phyloP scores from a whole-genome alignment of 53 echinoderm and acorn worm species.

The Hippasteria phrygiana region DNA sequence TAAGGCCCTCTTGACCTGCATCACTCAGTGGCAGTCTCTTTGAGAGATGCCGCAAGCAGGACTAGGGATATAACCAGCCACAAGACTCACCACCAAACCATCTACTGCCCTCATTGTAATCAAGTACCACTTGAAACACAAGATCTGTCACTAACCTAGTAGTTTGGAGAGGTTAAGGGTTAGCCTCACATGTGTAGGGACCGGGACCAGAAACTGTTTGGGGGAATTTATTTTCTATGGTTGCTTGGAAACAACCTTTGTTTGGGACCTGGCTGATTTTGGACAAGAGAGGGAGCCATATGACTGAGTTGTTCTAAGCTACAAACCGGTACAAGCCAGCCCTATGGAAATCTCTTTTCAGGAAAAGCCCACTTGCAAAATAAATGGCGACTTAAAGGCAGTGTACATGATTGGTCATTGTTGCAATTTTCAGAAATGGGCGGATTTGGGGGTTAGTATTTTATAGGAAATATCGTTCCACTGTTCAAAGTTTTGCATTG shows the following conservation, averaged over 20 bases:
- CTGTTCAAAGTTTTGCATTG: too few species aligned
- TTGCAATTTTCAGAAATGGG: too few species aligned
- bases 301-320: background rate
- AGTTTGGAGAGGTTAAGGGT: slow-evolving; percentile 22
- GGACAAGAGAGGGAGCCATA: background rate
- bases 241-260: background rate
- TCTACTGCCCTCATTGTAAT: slow-evolving; percentile 57
- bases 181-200: slow-evolving; percentile 4
- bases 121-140: slow-evolving; percentile 50
- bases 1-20: slow-evolving; percentile 37
- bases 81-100: background rate
- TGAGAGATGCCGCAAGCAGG: slow-evolving; percentile 21
- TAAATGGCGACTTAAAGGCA: too few species aligned
- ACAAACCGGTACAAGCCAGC: background rate
- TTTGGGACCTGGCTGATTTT: background rate
- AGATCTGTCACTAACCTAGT: slow-evolving; percentile 37
- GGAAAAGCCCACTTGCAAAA: too few species aligned
- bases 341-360: too few species aligned
- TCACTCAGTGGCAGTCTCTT: slow-evolving; percentile 27
- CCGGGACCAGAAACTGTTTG: background rate
- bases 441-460: too few species aligned
- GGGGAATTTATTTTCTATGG: background rate
- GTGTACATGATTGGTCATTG: too few species aligned
- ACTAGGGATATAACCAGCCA: background rate
- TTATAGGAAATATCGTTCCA: too few species aligned